Evolutionary conservation across 2,113 vertebrate genomes (phyloP), one percentile per base, ranked within the genome.

Genomic region (Nerophis ophidion): DNA sequence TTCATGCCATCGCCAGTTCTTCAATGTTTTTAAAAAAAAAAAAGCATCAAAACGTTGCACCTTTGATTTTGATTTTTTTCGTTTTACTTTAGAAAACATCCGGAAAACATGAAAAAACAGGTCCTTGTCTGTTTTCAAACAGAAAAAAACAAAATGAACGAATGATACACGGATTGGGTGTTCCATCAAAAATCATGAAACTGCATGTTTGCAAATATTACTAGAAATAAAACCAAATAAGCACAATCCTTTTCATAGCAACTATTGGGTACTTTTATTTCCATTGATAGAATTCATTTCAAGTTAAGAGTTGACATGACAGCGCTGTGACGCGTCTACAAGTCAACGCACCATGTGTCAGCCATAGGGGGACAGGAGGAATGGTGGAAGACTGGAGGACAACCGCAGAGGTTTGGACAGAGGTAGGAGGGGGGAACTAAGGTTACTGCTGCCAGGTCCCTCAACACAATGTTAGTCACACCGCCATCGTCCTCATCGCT

Each of bases 261-360:
- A 71, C 67, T 66, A 63, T 74, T 76, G 68, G 36, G 75, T 74
- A 76, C 66, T 84, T 89, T 88, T 88, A 85, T 83, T 88, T 89
- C 76, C 83, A 85, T 78, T 82, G 84, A 83, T 74, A 84, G 74
- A 81, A 64, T 80, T 79, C 65, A 80, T 84, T 66, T 86, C 76
- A 75, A 83, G 82, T 83, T 40, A 70, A 85, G 81, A 80, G 76
- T 78, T 76, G 65, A 88, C 74, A 79, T 79, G 40, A 80, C 80
- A 60, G 76, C 72, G 82, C 68, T 69, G 66, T 75, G 73, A 87
- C 80, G 54, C 65, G 69, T 67, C 75, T 70, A 77, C 72, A 75
- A 36, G 70, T 72, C 40, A 63, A 63, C 57, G 65, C 51, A 63
- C 72, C 71, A 65, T 64, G 63, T n/a, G 46, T 79, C 76, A 79